phyloP scores from a whole-genome alignment of 2,113 vertebrate genomes.

The Pituophis catenifer region DNA sequence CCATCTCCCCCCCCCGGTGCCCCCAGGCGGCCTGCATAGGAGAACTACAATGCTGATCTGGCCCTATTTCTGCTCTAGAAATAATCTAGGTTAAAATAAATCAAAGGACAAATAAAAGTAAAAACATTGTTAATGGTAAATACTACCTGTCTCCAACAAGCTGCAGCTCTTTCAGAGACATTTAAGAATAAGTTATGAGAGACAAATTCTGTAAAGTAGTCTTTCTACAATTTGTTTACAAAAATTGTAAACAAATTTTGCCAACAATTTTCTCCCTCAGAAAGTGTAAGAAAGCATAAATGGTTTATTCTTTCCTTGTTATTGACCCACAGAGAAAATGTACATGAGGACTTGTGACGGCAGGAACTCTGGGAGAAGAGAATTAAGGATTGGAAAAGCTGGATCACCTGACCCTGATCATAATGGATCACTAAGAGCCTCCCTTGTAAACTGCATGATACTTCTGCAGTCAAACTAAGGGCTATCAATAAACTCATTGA shows the following conservation, averaged over 20 bases:
- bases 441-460: not conserved
- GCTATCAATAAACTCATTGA: not conserved
- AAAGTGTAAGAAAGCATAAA: not conserved
- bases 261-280: not conserved
- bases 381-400: not conserved
- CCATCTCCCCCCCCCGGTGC: no score
- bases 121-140: not conserved
- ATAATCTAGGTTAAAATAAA: not conserved
- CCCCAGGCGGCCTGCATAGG: no score
- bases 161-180: not conserved
- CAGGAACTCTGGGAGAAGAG: not conserved
- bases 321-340: not conserved
- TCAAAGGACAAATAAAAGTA: not conserved
- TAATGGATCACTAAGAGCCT: not conserved
- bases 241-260: not conserved
- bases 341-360: not conserved
- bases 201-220: not conserved
- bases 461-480: not conserved
- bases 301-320: not conserved
- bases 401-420: not conserved
- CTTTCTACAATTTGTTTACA: not conserved
- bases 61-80: not conserved
- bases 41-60: no score
- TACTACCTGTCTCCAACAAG: not conserved
- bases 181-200: not conserved